Percentiles rank a stretch among this genome's conserved stretches.
Evolutionary conservation across 2,888 invertebrate genomes (phyloP).

Genomic region (Didymodactylos carnosus): DNA sequence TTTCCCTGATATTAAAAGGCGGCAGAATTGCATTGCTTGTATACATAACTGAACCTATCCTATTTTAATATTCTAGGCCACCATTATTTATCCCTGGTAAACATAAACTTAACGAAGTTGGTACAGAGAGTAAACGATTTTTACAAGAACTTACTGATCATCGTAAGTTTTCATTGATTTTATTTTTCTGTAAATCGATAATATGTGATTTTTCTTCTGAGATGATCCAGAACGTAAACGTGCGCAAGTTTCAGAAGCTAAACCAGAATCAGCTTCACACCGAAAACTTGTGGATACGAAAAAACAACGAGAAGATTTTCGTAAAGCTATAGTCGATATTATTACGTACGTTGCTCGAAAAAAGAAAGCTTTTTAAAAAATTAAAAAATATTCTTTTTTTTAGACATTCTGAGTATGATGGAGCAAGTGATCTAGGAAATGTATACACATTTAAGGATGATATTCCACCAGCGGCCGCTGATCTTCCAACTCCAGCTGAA

Average conservation of each 20-base stretch:
- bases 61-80: no score
- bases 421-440: not conserved
- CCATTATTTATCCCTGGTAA: not conserved
- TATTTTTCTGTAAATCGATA: not conserved
- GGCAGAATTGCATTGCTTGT: no score
- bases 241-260: conserved; percentile 3
- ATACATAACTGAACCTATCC: no score
- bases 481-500: not conserved
- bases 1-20: no score
- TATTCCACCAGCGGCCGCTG: not conserved
- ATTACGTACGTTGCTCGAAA: conserved; percentile 39
- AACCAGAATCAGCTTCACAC: not conserved
- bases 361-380: no score
- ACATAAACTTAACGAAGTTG: not conserved
- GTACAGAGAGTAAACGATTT: not conserved
- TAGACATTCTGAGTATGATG: not conserved
- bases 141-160: not conserved
- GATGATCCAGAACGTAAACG: conserved; percentile 8
- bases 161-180: not conserved
- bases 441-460: not conserved
- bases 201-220: no score
- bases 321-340: conserved; percentile 53
- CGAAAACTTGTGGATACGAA: conserved; percentile 6
- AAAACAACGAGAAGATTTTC: conserved; percentile 57
- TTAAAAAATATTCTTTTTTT: not conserved